A percentile compares a stretch with the other conserved stretches of the same genome.
phyloP scores from a whole-genome alignment of 2,797 vertebrate species.

The Takifugu rubripes region DNA sequence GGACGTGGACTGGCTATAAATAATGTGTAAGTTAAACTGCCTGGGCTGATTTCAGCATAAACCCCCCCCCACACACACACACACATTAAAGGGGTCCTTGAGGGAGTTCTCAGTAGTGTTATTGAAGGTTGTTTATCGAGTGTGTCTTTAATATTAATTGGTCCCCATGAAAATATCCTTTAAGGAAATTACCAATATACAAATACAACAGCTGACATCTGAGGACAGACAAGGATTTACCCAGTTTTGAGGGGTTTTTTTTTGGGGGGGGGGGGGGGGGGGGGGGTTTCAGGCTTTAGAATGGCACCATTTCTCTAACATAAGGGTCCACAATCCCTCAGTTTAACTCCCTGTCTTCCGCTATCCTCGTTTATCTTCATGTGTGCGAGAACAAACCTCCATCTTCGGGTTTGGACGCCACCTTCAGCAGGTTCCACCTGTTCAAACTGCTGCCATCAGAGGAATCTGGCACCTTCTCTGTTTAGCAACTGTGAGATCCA shows the following conservation, averaged over 20 bases:
- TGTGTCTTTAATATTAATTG: slow-evolving; percentile 49
- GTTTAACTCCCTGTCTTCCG: too few relatives aligned
- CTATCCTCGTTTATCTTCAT: too few relatives aligned
- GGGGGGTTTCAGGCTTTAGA: too few relatives aligned
- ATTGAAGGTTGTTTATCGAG: slow-evolving; percentile 24
- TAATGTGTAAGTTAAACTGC: too few relatives aligned
- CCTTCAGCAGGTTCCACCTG: too few relatives aligned
- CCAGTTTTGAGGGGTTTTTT: too few relatives aligned
- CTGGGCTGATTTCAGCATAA: background rate
- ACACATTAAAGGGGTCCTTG: slow-evolving; percentile 23
- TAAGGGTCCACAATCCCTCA: too few relatives aligned
- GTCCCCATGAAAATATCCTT: slow-evolving; percentile 43
- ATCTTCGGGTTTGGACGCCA: too few relatives aligned
- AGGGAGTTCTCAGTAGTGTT: slow-evolving; percentile 20
- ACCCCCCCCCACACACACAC: background rate
- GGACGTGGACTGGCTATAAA: slow-evolving; percentile 12
- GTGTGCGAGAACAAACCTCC: too few relatives aligned
- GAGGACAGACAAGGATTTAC: too few relatives aligned
- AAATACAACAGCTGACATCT: background rate
- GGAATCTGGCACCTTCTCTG: background rate
- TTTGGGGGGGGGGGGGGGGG: too few relatives aligned
- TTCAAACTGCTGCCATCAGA: background rate
- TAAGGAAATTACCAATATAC: slow-evolving; percentile 22
- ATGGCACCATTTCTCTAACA: too few relatives aligned
- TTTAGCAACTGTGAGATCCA: slow-evolving; percentile 5